Percentiles rank a stretch among this genome's conserved stretches.
These are phyloP conservation scores for Aradus depressus DNA, from an alignment of 2,888 invertebrate genomes.

Conservation along the genomic window DNA sequence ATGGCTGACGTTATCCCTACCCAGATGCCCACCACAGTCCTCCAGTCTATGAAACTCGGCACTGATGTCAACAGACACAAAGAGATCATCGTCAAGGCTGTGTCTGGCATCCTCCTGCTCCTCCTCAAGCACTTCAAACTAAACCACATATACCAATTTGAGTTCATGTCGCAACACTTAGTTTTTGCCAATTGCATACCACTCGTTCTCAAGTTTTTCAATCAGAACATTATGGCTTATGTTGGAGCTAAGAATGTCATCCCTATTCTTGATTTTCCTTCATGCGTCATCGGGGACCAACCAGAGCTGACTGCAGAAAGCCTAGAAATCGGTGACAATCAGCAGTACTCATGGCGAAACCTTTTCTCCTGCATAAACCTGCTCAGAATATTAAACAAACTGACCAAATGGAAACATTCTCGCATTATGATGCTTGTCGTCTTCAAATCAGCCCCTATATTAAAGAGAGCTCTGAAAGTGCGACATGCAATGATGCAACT, in stretches of 20 bases:
- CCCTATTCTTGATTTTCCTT: slow-evolving; percentile 87
- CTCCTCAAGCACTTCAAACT: slow-evolving; percentile 93
- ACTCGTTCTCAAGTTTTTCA: slow-evolving; percentile 93
- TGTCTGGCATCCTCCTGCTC: slow-evolving; percentile 77
- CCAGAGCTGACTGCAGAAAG: slow-evolving; percentile 87
- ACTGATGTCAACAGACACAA: slow-evolving; percentile 98
- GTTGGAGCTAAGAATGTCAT: slow-evolving; percentile 89
- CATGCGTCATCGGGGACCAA: slow-evolving; percentile 89
- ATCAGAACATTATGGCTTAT: slow-evolving; percentile 92
- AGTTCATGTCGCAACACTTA: slow-evolving; percentile 96
- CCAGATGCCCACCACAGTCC: slow-evolving; percentile 93
- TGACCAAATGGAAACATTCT: slow-evolving; percentile 99
- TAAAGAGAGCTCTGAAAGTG: slow-evolving; percentile 91
- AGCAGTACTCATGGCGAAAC: slow-evolving; percentile 93
- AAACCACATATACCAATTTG: slow-evolving; percentile 98
- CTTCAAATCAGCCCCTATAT: slow-evolving; percentile 96
- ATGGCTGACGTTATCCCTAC: slow-evolving; percentile 95
- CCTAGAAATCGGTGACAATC: slow-evolving; percentile 71
- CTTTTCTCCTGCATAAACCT: slow-evolving; percentile 96
- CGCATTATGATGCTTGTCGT: slow-evolving; percentile 98
- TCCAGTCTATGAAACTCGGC: slow-evolving; percentile 88
- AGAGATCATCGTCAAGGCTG: slow-evolving; percentile 95
- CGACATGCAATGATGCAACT: slow-evolving; percentile 94
- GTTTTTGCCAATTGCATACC: slow-evolving; percentile 99
- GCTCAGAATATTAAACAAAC: slow-evolving; percentile 88